Percentiles rank a stretch among this genome's conserved stretches.
These are phyloP conservation scores for Lithobates pipiens DNA, from an alignment of 2,797 vertebrate genomes.

Conservation along the genomic window DNA sequence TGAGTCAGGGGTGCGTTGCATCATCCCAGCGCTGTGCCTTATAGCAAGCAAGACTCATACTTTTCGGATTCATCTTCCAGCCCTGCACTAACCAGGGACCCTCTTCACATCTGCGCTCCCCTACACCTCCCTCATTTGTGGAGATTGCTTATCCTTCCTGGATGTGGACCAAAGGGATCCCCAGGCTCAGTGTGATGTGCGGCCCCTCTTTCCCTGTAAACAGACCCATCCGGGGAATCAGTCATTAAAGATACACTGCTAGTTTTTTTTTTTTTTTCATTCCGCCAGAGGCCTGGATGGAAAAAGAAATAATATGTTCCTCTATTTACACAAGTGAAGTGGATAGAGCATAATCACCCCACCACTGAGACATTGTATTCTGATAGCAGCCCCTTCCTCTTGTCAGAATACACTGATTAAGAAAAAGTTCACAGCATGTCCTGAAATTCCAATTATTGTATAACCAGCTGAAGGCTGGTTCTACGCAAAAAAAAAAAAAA, in stretches of 20 bases:
- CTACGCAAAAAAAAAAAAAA: too few species aligned
- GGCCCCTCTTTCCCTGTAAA: background rate
- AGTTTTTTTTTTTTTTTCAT: too few species aligned
- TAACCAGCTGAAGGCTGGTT: too few species aligned
- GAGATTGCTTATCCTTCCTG: conserved; percentile 35
- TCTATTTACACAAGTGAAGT: too few species aligned
- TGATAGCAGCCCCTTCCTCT: too few species aligned
- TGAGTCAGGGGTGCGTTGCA: conserved; percentile 12
- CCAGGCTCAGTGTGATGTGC: conserved; percentile 54
- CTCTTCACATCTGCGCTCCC: conserved; percentile 13
- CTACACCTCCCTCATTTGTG: background rate
- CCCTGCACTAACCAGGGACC: background rate
- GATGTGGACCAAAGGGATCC: conserved; percentile 38
- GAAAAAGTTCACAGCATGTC: too few species aligned
- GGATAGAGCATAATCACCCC: too few species aligned
- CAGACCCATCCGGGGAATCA: background rate
- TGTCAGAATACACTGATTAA: too few species aligned
- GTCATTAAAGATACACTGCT: background rate
- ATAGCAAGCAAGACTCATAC: background rate
- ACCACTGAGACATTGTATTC: too few species aligned
- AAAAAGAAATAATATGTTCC: too few species aligned
- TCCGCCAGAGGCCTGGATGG: too few species aligned
- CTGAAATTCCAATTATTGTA: too few species aligned
- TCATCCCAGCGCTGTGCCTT: background rate
- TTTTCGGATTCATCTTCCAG: conserved; percentile 15